phyloP scores from a whole-genome alignment of 2,888 invertebrate genomes.

The Hetaerina titia region DNA sequence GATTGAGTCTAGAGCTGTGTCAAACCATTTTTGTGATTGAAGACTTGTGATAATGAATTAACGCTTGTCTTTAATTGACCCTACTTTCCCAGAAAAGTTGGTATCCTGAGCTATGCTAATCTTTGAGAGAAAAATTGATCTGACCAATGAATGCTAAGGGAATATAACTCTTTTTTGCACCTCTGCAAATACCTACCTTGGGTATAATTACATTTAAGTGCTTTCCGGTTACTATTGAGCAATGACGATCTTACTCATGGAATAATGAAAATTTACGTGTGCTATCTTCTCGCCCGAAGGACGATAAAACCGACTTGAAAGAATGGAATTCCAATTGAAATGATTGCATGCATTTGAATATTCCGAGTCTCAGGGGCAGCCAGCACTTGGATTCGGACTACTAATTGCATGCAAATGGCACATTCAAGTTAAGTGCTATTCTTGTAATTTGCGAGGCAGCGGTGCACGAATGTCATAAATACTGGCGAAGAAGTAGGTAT shows the following conservation, averaged over 20 bases:
- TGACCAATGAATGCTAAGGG: too few species aligned
- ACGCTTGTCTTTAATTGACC: too few species aligned
- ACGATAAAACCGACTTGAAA: not conserved
- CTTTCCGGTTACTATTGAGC: not conserved
- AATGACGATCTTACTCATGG: not conserved
- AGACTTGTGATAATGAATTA: too few species aligned
- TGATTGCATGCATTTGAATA: not conserved
- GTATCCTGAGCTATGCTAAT: too few species aligned
- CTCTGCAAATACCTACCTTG: too few species aligned
- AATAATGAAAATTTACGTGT: not conserved
- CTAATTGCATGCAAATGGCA: conserved; percentile 6
- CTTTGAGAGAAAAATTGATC: too few species aligned
- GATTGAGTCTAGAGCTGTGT: too few species aligned
- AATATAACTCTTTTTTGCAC: too few species aligned
- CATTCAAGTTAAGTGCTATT: not conserved
- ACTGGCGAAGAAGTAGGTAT: not conserved
- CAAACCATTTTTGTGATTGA: too few species aligned
- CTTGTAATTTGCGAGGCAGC: not conserved
- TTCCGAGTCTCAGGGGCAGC: not conserved
- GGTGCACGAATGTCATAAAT: not conserved
- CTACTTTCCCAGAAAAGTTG: too few species aligned
- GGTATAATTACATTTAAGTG: too few species aligned
- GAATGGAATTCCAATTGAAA: not conserved
- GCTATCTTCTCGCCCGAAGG: not conserved
- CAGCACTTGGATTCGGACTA: not conserved